Evolutionary conservation across 2,888 invertebrate species (phyloP).

Genomic region (Gasteruption jaculator): DNA sequence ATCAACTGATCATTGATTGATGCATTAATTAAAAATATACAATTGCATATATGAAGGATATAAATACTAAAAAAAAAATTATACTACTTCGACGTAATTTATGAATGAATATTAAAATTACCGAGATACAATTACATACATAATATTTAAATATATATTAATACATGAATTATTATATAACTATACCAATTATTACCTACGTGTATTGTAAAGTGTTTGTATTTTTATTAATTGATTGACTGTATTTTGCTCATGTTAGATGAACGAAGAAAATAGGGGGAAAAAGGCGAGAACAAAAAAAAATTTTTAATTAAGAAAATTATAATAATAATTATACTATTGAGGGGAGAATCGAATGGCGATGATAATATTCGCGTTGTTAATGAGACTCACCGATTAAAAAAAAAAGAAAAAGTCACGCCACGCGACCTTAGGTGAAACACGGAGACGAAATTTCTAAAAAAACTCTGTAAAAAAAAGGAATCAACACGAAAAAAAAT

Average conservation of each 20-base stretch:
- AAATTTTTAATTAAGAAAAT: neutral
- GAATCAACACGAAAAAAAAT: neutral
- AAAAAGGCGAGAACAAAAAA: conserved; percentile 3
- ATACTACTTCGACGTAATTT: conserved; percentile 12
- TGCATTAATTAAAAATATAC: conserved; percentile 21
- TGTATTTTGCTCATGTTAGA: conserved; percentile 40
- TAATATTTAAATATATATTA: conserved; percentile 12
- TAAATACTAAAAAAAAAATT: conserved; percentile 10
- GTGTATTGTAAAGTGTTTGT: conserved; percentile 37
- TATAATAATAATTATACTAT: conserved; percentile 8
- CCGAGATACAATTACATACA: conserved; percentile 6
- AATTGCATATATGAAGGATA: conserved; percentile 17
- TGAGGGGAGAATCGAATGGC: neutral
- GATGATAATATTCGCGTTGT: neutral
- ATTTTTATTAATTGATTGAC: conserved; percentile 42
- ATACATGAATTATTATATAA: conserved; percentile 23
- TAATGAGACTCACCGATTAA: neutral
- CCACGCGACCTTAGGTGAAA: too few relatives aligned
- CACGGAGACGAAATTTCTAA: too few relatives aligned
- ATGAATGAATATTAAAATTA: conserved; percentile 12
- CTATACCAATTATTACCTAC: conserved; percentile 23
- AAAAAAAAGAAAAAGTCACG: conserved; percentile 8
- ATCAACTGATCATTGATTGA: too few relatives aligned
- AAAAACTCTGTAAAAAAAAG: neutral
- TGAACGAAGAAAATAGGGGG: conserved; percentile 19